Conservation (phyloP, 1,140 invertebrate species). For the Zophobas atratus region DNA sequence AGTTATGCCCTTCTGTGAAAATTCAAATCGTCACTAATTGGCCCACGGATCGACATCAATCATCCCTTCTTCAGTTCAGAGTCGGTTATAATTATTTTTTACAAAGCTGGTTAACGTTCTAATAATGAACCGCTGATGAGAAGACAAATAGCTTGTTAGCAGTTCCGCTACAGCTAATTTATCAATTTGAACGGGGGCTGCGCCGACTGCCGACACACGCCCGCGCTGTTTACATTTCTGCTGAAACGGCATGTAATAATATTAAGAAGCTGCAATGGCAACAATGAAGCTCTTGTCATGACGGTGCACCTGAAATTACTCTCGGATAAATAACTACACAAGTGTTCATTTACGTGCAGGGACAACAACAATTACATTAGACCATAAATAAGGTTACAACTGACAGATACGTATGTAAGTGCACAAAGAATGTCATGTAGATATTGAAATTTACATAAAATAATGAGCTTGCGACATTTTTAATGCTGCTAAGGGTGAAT, state of each 20-base stretch:
- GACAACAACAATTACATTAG: too few relatives aligned
- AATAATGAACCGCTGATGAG: constrained; percentile 47
- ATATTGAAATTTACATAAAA: too few relatives aligned
- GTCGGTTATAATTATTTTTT: constrained; percentile 40
- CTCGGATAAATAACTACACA: too few relatives aligned
- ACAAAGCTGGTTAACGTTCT: constrained; percentile 40
- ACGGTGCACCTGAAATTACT: not conserved
- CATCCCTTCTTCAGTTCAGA: constrained; percentile 17
- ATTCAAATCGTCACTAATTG: constrained; percentile 35
- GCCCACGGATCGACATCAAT: constrained; percentile 26
- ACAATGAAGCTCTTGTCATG: not conserved
- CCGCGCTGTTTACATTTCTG: constrained; percentile 35
- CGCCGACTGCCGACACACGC: constrained; percentile 39
- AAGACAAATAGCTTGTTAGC: constrained; percentile 49
- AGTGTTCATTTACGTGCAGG: too few relatives aligned
- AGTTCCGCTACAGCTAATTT: constrained; percentile 46
- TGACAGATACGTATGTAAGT: too few relatives aligned
- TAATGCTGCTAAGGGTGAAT: too few relatives aligned
- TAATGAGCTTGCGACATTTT: too few relatives aligned
- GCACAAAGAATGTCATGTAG: too few relatives aligned
- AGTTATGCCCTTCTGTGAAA: not conserved
- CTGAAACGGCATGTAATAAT: not conserved
- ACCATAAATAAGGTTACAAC: too few relatives aligned
- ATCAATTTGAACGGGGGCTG: constrained; percentile 48
- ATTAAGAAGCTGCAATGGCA: not conserved